Evolutionary conservation across 2,888 invertebrate genomes (phyloP).

Genomic region (Leptothorax acervorum): DNA sequence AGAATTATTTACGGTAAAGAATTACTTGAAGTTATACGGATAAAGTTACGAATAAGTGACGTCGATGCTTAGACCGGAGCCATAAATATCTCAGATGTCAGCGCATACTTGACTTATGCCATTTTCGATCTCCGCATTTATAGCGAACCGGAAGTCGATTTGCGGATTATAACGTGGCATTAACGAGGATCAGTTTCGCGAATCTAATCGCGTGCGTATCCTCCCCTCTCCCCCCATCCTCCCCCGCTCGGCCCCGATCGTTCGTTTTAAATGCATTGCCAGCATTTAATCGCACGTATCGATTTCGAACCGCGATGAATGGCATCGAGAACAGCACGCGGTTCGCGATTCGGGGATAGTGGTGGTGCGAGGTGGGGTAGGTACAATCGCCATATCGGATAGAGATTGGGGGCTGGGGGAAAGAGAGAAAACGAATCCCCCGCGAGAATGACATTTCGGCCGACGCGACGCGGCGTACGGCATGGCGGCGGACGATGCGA

Average conservation of each 20-base stretch:
- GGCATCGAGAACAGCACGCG: conserved; percentile 68
- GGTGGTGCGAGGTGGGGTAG: background rate
- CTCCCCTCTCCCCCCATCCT: background rate
- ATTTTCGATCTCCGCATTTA: background rate
- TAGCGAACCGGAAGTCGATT: conserved; percentile 38
- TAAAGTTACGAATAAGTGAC: conserved; percentile 18
- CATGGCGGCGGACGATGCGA: conserved; percentile 36
- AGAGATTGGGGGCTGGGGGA: conserved; percentile 51
- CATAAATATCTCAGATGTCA: conserved; percentile 25
- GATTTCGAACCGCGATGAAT: conserved; percentile 76
- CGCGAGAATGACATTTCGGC: conserved; percentile 87
- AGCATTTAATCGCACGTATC: conserved; percentile 75
- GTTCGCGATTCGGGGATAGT: conserved; percentile 49
- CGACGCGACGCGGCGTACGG: conserved; percentile 41
- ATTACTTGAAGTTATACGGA: conserved; percentile 8
- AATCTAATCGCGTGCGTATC: conserved; percentile 64
- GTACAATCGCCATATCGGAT: conserved; percentile 41
- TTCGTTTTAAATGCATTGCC: conserved; percentile 67
- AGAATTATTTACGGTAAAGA: background rate
- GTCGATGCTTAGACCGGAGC: background rate
- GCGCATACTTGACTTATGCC: conserved; percentile 1
- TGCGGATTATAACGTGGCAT: background rate
- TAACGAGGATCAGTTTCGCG: conserved; percentile 61
- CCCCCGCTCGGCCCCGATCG: conserved; percentile 8
- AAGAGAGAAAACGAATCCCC: conserved; percentile 81